These are phyloP conservation scores for Siniperca knerii DNA, from an alignment of 2,113 vertebrate species.

Conservation along the genomic window DNA sequence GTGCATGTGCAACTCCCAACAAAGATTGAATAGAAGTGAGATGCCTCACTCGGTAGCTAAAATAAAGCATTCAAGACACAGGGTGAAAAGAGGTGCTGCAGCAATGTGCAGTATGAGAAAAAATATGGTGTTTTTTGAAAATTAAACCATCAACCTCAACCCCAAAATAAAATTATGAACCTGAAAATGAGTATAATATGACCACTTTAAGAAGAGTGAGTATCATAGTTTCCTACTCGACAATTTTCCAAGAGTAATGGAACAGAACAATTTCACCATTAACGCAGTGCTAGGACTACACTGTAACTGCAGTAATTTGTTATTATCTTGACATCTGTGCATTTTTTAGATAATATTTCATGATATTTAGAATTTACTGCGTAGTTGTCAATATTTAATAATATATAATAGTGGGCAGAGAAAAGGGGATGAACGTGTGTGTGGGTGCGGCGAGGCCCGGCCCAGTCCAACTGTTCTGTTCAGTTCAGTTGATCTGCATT, in stretches of 20 bases:
- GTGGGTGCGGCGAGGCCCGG: constrained; percentile 71
- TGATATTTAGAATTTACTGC: background rate
- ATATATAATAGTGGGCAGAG: too few relatives aligned
- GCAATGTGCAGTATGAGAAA: too few relatives aligned
- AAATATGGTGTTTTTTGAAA: too few relatives aligned
- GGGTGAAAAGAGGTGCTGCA: too few relatives aligned
- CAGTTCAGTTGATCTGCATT: constrained; percentile 95
- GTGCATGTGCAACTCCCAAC: too few relatives aligned
- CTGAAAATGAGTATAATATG: too few relatives aligned
- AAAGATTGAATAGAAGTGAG: too few relatives aligned
- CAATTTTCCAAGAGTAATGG: background rate
- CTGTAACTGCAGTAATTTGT: background rate
- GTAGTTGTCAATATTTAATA: too few relatives aligned
- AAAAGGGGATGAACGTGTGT: constrained; percentile 13
- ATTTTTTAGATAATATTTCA: background rate
- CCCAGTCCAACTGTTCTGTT: constrained; percentile 89
- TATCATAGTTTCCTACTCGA: accelerated
- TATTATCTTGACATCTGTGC: background rate
- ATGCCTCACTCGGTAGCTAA: too few relatives aligned
- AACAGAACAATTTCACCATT: background rate
- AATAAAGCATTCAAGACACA: too few relatives aligned
- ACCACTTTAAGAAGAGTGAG: background rate
- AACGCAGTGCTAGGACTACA: background rate
- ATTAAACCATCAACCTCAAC: too few relatives aligned
- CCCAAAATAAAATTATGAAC: too few relatives aligned